These are phyloP conservation scores for Zapornia atra DNA, from an alignment of 2,113 vertebrate genomes.

Conservation along the genomic window DNA sequence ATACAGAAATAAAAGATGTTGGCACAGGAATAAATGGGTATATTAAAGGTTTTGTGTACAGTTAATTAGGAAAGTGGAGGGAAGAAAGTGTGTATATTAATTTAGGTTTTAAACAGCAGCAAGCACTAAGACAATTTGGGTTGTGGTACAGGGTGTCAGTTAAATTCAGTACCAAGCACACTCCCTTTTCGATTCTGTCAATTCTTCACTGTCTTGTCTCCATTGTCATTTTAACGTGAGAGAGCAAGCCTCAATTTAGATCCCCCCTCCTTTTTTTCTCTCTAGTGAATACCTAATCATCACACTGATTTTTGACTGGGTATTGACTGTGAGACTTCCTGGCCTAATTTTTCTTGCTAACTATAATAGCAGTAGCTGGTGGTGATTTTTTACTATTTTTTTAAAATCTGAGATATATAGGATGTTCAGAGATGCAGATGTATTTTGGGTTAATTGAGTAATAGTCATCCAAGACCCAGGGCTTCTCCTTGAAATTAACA, in stretches of 20 bases:
- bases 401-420: neutral
- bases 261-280: neutral
- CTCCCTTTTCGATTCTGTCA: constrained; percentile 20
- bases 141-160: neutral
- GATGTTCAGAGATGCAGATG: neutral
- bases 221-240: constrained; percentile 53
- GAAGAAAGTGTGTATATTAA: constrained; percentile 2
- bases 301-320: constrained; percentile 47
- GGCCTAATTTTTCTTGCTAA: constrained; percentile 51
- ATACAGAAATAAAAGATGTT: constrained; percentile 19
- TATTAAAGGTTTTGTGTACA: neutral
- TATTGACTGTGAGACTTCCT: constrained; percentile 51
- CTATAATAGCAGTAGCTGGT: constrained; percentile 1
- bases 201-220: constrained; percentile 50
- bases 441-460: constrained; percentile 61
- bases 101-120: constrained; percentile 22
- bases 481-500: neutral
- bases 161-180: constrained; percentile 13
- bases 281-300: constrained; percentile 51
- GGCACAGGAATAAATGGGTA: constrained; percentile 5
- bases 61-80: constrained; percentile 47
- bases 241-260: constrained; percentile 41
- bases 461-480: neutral
- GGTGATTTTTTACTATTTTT: neutral
- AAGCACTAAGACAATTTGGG: neutral